These are phyloP conservation scores for Hylaea fasciaria DNA, from an alignment of 2,888 invertebrate genomes.

Conservation along the genomic window DNA sequence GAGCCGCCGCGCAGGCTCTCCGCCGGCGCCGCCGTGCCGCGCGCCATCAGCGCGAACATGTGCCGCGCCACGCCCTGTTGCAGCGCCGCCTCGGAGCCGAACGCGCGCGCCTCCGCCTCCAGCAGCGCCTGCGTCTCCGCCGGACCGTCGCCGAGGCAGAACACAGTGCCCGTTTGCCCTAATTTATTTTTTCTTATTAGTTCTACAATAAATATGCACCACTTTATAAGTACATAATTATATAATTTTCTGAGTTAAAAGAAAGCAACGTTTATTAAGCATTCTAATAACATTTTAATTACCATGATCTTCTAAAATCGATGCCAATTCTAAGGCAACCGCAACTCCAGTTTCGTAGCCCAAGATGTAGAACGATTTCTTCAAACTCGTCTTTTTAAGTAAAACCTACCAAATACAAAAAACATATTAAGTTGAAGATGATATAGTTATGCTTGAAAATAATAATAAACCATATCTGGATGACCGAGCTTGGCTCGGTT, in stretches of 20 bases:
- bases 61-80: slow-evolving; percentile 48
- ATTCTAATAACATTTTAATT: neutral
- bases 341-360: slow-evolving; percentile 64
- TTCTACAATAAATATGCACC: neutral
- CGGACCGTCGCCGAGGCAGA: slow-evolving; percentile 53
- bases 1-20: slow-evolving; percentile 28
- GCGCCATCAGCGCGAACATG: slow-evolving; percentile 45
- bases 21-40: slow-evolving; percentile 31
- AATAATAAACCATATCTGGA: no score
- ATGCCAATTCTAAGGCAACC: slow-evolving; percentile 60
- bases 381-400: slow-evolving; percentile 46
- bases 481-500: no score
- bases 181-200: neutral
- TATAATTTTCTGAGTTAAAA: no score
- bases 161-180: slow-evolving; percentile 44
- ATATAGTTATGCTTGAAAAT: neutral
- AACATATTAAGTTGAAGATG: neutral
- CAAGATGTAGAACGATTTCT: slow-evolving; percentile 56
- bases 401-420: neutral
- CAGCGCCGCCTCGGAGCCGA: slow-evolving; percentile 42
- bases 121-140: slow-evolving; percentile 43
- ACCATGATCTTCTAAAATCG: slow-evolving; percentile 56
- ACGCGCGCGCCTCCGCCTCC: slow-evolving; percentile 40
- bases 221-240: neutral
- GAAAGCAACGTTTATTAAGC: neutral